Conservation (phyloP, 1,140 invertebrate genomes). For the Drosophila repleta region DNA sequence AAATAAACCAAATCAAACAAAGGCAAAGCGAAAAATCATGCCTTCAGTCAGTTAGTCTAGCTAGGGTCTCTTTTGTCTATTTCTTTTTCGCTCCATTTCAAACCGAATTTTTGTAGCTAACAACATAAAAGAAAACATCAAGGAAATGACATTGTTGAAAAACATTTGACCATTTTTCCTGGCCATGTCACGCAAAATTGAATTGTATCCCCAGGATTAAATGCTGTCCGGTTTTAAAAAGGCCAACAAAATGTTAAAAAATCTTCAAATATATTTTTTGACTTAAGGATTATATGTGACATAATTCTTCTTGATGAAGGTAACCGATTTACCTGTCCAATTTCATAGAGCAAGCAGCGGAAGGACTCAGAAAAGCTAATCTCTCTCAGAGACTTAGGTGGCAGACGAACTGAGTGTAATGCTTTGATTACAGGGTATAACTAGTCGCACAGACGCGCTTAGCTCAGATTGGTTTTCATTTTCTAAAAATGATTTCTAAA, state of each 20-base stretch:
- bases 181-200: slow-evolving; percentile 62
- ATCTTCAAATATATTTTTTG: neutral
- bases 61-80: slow-evolving; percentile 7
- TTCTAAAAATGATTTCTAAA: slow-evolving; percentile 22
- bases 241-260: neutral
- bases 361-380: too few relatives aligned
- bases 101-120: slow-evolving; percentile 69
- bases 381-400: too few relatives aligned
- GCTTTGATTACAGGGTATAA: neutral
- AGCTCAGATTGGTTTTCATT: neutral
- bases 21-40: slow-evolving; percentile 36
- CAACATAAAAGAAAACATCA: slow-evolving; percentile 64
- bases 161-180: slow-evolving; percentile 77
- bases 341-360: too few relatives aligned
- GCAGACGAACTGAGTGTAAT: neutral
- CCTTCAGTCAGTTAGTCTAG: slow-evolving; percentile 2
- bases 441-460: neutral
- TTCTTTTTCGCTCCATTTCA: slow-evolving; percentile 57
- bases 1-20: slow-evolving; percentile 64
- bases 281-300: too few relatives aligned
- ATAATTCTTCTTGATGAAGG: too few relatives aligned
- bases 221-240: too few relatives aligned
- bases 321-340: too few relatives aligned
- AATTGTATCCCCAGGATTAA: slow-evolving; percentile 58
- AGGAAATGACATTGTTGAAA: slow-evolving; percentile 76